Base-by-base conservation (phyloP, 2,888 invertebrate species). In the Exocentrus adspersus region DNA sequence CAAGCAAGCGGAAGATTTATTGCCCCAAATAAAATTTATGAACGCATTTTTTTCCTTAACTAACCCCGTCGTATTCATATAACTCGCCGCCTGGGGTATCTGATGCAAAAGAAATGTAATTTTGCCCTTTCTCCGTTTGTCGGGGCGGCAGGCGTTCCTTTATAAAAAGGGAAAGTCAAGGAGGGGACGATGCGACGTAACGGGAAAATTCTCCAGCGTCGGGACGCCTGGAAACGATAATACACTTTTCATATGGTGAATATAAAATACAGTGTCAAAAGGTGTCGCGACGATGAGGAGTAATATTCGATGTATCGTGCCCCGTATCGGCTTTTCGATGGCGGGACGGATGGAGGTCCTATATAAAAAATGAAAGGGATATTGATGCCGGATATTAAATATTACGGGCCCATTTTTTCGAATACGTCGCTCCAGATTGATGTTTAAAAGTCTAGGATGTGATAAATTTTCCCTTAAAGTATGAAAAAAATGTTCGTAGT, bases 191-290 rank as follows among this genome's bases (percentile, higher is more conserved):
- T 16, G 46, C 46, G 32, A 57, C 46, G 46, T 46, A 28, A 10
- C 3, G n/a, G n/a, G n/a, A n/a, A n/a, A 12, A 14, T 12, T 28
- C 20, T 19, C 19, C 12, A 6, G 17, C 17, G n/a, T 6, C n/a
- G 7, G 46, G 17, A 46, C 19, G 42, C n/a, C n/a, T n/a, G 42
- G 43, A 60, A 64, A 53, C 51, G 48, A 45, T 65, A 61, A 65
- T 65, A 61, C 61, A 60, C 64, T 58, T 57, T 53, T 41, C 52
- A 48, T 56, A 62, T 45, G 42, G 58, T 59, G 62, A 62, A 62
- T 62, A 59, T 60, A 60, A 65, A n/a, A 65, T 65, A 59, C 51
- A 41, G 59, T 51, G 56, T 62, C 65, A 54, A 52, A 60, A 57
- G 57, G 46, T 32, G 57, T 19, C 17, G 45, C 7, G 54, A 17